Percentiles rank a stretch among this genome's conserved stretches.
phyloP scores from a whole-genome alignment of 1,140 invertebrate genomes.

The Caerostris darwini region DNA sequence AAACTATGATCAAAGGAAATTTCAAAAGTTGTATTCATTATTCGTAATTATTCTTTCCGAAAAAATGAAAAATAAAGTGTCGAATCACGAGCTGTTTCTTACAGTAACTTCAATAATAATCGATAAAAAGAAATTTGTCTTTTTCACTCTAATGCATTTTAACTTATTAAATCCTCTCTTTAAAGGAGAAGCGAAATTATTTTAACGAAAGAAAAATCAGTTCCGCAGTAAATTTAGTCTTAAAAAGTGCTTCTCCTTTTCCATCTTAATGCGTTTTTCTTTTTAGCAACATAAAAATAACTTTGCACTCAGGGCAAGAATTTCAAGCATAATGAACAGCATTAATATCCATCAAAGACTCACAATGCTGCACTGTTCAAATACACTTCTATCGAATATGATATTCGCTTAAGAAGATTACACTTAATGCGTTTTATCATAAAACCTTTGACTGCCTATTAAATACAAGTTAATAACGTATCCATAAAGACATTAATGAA shows the following conservation, averaged over 20 bases:
- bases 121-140: too few relatives aligned
- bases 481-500: slow-evolving; percentile 28
- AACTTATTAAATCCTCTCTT: slow-evolving; percentile 15
- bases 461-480: slow-evolving; percentile 54
- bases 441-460: slow-evolving; percentile 66
- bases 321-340: slow-evolving; percentile 3
- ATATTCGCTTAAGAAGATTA: slow-evolving; percentile 24
- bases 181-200: background rate
- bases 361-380: slow-evolving; percentile 9
- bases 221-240: background rate
- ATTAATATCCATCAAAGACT: slow-evolving; percentile 55
- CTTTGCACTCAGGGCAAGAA: background rate
- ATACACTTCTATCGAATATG: slow-evolving; percentile 20
- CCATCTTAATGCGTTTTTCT: background rate
- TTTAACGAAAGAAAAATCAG: slow-evolving; percentile 35
- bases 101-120: too few relatives aligned
- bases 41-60: too few relatives aligned
- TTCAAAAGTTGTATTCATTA: too few relatives aligned
- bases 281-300: slow-evolving; percentile 19
- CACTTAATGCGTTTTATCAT: slow-evolving; percentile 63
- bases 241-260: background rate
- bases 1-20: too few relatives aligned
- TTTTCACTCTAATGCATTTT: background rate
- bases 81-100: too few relatives aligned
- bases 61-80: too few relatives aligned